These are phyloP conservation scores for Drosophila lacicola DNA, from an alignment of 2,888 invertebrate genomes.

Conservation along the genomic window DNA sequence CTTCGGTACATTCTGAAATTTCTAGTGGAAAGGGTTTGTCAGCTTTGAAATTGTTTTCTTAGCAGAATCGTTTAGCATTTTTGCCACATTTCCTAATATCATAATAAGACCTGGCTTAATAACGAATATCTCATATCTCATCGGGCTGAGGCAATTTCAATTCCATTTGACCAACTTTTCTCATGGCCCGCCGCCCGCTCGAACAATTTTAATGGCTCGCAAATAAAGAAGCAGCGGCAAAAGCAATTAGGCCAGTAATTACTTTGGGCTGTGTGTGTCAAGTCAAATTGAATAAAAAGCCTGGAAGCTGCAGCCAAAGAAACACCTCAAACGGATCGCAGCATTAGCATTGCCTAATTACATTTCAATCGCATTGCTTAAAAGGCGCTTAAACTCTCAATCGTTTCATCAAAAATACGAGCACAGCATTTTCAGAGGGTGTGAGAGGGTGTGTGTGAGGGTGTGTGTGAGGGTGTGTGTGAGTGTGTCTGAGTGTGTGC, in stretches of 20 bases:
- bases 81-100: slow-evolving; percentile 29
- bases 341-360: slow-evolving; percentile 80
- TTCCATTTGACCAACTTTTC: slow-evolving; percentile 38
- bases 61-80: slow-evolving; percentile 5
- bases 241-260: slow-evolving; percentile 58
- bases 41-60: not conserved
- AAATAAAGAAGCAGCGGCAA: slow-evolving; percentile 27
- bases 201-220: slow-evolving; percentile 21
- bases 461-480: slow-evolving; percentile 3
- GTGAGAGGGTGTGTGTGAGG: not conserved
- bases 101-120: slow-evolving; percentile 43
- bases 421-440: slow-evolving; percentile 3
- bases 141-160: slow-evolving; percentile 26
- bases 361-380: slow-evolving; percentile 79
- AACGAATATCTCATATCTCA: slow-evolving; percentile 26
- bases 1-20: not conserved
- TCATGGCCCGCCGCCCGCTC: not conserved
- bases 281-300: slow-evolving; percentile 53
- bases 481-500: slow-evolving; percentile 6
- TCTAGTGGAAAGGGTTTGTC: not conserved
- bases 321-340: slow-evolving; percentile 32
- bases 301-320: slow-evolving; percentile 16
- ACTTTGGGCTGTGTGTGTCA: slow-evolving; percentile 44
- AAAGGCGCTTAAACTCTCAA: slow-evolving; percentile 67
- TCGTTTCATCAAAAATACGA: slow-evolving; percentile 55